Base-by-base conservation (phyloP, 2,888 invertebrate species). In the Hypselothyrea guttata region DNA sequence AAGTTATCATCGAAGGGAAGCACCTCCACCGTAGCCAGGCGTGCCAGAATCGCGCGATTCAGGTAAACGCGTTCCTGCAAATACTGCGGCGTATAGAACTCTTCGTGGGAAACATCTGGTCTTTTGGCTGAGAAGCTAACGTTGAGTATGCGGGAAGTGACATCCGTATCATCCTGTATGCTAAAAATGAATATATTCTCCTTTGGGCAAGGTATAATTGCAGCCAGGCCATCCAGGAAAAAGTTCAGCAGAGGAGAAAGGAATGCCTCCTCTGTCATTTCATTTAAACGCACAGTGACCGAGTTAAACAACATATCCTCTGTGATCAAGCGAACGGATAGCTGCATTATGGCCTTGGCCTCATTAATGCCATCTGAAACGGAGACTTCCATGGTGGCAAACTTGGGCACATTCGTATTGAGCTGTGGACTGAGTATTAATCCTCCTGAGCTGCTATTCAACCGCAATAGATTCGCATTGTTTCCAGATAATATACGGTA, bases 1-100 rank as follows among this genome's bases (percentile, higher is more conserved):
- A 98, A 92, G 90, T 98, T 98, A 89, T 99, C 98, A 87, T 98
- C 98, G 89, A 98, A 98, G 0, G 98, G 98, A 7, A 98, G 90
- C 0, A 98, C 96, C 92, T 96, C 95, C 3, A 98, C 95, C 0
- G 97, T 97, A 2, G 98, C 96, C 2, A 98, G 90, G 58, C 96
- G 92, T 0, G 97, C 96, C 15, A 98, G 90, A 7, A 97, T 95
- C 0, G 95, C 94, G 28, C 98, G 92, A 86, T 98, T 97, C 12
- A 98, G 91, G 89, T 98, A 98, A n/a, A 98, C 96, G 15, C 96
- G 92, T 89, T 98, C 98, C 76, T 97, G 95, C 52, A 98, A 91
- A 87, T 95, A 97, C 78, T 98, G 96, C 0, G 97, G 96, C 13
- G 94, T 93, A 88, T 97, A 97, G 89, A 95, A 97, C 66, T 93